phyloP scores from a whole-genome alignment of 2,113 vertebrate genomes.

The Thamnaconus septentrionalis region DNA sequence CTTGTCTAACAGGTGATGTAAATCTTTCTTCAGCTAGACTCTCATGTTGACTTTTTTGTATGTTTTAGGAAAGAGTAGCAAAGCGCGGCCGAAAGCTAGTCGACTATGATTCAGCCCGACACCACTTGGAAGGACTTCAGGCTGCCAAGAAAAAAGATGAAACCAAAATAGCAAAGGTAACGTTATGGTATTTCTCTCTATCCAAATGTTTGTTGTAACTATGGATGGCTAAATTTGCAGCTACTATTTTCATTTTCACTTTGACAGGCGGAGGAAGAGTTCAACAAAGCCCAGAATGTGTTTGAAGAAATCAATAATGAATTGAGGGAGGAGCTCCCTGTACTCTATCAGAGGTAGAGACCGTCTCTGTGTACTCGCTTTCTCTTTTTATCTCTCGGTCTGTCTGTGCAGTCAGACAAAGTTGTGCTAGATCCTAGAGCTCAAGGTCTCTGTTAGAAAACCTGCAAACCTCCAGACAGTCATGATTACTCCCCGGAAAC shows the following conservation, averaged over 20 bases:
- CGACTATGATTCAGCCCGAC: conserved; percentile 91
- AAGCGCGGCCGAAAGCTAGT: conserved; percentile 93
- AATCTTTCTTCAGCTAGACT: no score
- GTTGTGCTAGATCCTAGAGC: no score
- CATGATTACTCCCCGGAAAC: no score
- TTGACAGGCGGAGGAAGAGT: conserved; percentile 90
- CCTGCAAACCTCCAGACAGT: no score
- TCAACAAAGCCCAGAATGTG: conserved; percentile 86
- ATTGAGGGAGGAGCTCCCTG: conserved; percentile 88
- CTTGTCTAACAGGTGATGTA: no score
- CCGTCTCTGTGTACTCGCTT: no score
- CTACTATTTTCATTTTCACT: not conserved
- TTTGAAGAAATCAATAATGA: conserved; percentile 94
- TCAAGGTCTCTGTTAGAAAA: no score
- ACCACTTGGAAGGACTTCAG: conserved; percentile 91
- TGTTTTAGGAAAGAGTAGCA: conserved; percentile 85
- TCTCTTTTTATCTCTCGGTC: no score
- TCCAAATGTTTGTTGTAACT: not conserved
- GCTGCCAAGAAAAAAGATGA: conserved; percentile 93
- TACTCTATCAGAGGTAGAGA: conserved; percentile 86
- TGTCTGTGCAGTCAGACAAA: no score
- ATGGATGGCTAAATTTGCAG: no score
- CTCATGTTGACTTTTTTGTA: no score
- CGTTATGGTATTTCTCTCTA: not conserved
- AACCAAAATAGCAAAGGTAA: conserved; percentile 85